phyloP scores from a whole-genome alignment of 2,113 vertebrate species.

The Oncorhynchus tshawytscha region DNA sequence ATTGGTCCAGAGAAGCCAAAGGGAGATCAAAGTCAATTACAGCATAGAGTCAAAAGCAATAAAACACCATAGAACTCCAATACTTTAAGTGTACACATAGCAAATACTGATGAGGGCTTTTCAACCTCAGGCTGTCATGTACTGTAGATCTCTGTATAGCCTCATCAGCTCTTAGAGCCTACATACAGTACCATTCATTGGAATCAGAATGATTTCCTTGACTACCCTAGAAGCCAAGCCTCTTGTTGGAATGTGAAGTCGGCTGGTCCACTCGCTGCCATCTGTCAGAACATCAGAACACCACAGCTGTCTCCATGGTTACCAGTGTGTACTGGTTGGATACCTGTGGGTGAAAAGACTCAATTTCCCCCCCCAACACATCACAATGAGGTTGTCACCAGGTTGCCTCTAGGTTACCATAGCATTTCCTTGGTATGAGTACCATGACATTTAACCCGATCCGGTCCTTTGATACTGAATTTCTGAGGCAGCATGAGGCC shows the following conservation, averaged over 20 bases:
- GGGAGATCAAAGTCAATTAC: background rate
- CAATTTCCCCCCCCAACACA: conserved; percentile 9
- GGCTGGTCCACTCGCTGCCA: conserved; percentile 41
- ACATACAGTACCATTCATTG: background rate
- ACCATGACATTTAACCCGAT: background rate
- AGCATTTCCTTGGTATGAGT: background rate
- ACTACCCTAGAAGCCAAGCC: background rate
- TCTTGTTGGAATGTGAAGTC: conserved; percentile 6
- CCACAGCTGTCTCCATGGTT: conserved; percentile 38
- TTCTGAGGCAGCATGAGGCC: conserved; percentile 2
- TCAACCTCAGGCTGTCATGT: too few relatives aligned
- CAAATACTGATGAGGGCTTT: background rate
- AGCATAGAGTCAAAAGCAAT: background rate
- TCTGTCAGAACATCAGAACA: conserved; percentile 55
- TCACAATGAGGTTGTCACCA: background rate
- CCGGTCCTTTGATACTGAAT: background rate
- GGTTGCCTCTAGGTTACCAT: conserved; percentile 13
- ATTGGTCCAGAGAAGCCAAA: background rate
- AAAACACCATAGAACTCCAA: background rate
- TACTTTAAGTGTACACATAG: background rate
- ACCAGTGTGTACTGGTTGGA: conserved; percentile 35
- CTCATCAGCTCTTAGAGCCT: background rate
- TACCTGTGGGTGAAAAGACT: background rate
- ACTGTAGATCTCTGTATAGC: background rate
- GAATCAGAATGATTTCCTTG: background rate